These are phyloP conservation scores for Sebastes schlegelii DNA, from an alignment of 2,113 vertebrate genomes.

Conservation along the genomic window DNA sequence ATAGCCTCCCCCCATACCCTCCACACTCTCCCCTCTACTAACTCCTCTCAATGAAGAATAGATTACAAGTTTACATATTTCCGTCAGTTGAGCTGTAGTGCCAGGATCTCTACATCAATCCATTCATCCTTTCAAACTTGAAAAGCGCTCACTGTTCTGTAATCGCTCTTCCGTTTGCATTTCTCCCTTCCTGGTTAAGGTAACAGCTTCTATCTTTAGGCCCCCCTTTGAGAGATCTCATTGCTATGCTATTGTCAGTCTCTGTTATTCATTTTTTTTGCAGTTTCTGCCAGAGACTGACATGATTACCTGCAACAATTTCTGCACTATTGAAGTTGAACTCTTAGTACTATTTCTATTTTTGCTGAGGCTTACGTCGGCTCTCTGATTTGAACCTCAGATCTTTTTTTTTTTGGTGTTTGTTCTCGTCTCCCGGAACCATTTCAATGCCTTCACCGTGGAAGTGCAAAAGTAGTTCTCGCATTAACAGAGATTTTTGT, in stretches of 20 bases:
- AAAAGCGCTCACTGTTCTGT: slow-evolving; percentile 55
- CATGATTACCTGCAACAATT: slow-evolving; percentile 49
- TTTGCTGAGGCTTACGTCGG: slow-evolving; percentile 44
- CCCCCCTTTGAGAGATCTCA: slow-evolving; percentile 40
- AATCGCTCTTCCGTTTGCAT: slow-evolving; percentile 20
- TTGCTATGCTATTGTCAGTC: slow-evolving; percentile 33
- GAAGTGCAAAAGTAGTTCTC: slow-evolving; percentile 42
- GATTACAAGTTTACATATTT: slow-evolving; percentile 84
- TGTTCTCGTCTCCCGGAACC: slow-evolving; percentile 44
- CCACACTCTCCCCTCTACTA: slow-evolving; percentile 34
- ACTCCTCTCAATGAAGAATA: slow-evolving; percentile 83
- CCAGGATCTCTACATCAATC: slow-evolving; percentile 65
- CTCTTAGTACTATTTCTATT: slow-evolving; percentile 54
- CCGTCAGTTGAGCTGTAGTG: slow-evolving; percentile 75
- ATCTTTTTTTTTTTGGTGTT: slow-evolving; percentile 25
- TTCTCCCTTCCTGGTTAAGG: slow-evolving; percentile 30
- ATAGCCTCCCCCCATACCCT: slow-evolving; percentile 22
- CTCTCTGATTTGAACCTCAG: slow-evolving; percentile 59
- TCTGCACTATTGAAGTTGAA: slow-evolving; percentile 65
- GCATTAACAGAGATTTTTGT: slow-evolving; percentile 33
- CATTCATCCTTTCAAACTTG: slow-evolving; percentile 64
- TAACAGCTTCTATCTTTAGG: slow-evolving; percentile 53
- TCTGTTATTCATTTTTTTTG: slow-evolving; percentile 27
- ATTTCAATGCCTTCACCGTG: slow-evolving; percentile 56
- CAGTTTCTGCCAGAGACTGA: slow-evolving; percentile 46